Evolutionary conservation across 2,113 vertebrate species (phyloP), one percentile per base, ranked within the genome.

Genomic region (Cervus canadensis): DNA sequence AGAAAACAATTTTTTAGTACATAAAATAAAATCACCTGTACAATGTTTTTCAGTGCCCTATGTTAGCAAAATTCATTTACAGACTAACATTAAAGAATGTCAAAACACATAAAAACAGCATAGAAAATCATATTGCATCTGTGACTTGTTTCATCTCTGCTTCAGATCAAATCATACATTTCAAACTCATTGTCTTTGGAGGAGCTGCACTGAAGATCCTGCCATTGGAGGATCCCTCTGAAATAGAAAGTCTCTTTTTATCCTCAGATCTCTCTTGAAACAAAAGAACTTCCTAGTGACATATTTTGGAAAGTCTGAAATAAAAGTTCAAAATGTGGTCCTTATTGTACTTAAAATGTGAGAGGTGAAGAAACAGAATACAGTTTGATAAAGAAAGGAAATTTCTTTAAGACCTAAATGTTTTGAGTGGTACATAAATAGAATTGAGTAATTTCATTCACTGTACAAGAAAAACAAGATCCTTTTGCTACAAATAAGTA

Each of bases 61-160:
- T 95, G 89, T 89, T 97, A 96, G 57, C n/a, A 93, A 96, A 98
- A 91, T 76, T 93, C 89, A 93, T 82, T 91, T 89, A 86, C 76
- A 86, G 67, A 79, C 48, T 87, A 95, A 91, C 82, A 91, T 79
- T 94, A 96, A 97, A 97, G 59, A 95, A 84, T 84, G 60, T 95
- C 82, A 76, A 85, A 96, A 96, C 91, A 90, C 50, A 88, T 91
- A 92, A 97, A 94, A 89, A 76, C 15, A 60, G 26, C 36, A 89
- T 40, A n/a, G 50, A 96, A 95, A 95, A 91, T 64, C 43, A 30
- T 48, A 83, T 40, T 59, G 56, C 59, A n/a, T 74, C 50, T 57
- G n/a, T 57, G 52, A 94, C 82, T 81, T 82, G 59, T 87, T 95
- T 93, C 48, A 79, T 89, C 94, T 86, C 67, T 74, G 62, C 78